These are phyloP conservation scores for Rhaphigaster nebulosa DNA, from an alignment of 2,888 invertebrate genomes.

Conservation along the genomic window DNA sequence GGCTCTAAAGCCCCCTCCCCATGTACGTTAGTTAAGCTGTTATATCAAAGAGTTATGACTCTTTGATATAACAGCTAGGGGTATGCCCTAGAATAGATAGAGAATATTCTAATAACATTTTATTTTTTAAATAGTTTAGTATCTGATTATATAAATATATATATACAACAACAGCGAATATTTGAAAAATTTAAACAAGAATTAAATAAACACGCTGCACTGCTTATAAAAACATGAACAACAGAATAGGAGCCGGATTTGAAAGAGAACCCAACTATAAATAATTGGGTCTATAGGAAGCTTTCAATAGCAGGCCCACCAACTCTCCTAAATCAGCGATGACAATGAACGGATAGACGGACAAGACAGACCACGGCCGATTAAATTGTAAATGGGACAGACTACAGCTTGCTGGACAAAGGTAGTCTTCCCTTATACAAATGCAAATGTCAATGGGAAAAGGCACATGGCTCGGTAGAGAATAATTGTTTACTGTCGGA, in stretches of 20 bases:
- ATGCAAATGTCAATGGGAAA: not conserved
- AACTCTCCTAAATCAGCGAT: not conserved
- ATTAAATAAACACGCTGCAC: not conserved
- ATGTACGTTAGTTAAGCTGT: too few species aligned
- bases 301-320: not conserved
- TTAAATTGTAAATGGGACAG: conserved; percentile 21
- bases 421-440: not conserved
- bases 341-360: conserved; percentile 2
- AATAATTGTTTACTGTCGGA: not conserved
- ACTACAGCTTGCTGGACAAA: not conserved
- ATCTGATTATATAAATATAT: too few species aligned
- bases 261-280: not conserved
- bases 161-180: too few species aligned
- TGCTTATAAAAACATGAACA: not conserved
- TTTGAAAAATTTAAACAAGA: not conserved
- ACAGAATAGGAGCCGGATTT: not conserved
- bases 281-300: not conserved
- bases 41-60: too few species aligned
- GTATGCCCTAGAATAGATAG: too few species aligned
- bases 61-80: too few species aligned
- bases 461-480: not conserved
- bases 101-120: too few species aligned
- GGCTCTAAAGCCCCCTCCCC: too few species aligned
- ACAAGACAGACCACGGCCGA: not conserved
- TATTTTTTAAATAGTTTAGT: too few species aligned